These are phyloP conservation scores for Gadopsis bispinosus DNA, from an alignment of 2,797 vertebrate species.

Conservation along the genomic window DNA sequence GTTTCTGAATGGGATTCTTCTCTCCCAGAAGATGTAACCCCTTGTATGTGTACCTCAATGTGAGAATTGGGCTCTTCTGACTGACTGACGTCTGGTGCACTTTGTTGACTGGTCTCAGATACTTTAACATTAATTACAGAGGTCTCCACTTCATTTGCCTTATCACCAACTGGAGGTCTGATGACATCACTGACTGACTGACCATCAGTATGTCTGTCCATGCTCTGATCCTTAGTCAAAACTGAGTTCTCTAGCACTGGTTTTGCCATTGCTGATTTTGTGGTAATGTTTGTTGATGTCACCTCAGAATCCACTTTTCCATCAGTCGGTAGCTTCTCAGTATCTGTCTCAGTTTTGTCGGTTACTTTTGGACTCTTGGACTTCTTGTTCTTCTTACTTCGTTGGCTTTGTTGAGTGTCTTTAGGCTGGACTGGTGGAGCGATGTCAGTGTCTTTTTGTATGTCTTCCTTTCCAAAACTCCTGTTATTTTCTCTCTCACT, in stretches of 20 bases:
- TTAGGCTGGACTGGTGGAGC: conserved; percentile 17
- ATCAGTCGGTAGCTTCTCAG: conserved; percentile 14
- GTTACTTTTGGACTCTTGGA: conserved; percentile 45
- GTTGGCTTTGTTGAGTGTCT: conserved; percentile 49
- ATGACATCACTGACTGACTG: conserved; percentile 18
- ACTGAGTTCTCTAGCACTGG: conserved; percentile 1
- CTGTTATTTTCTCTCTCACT: conserved; percentile 9
- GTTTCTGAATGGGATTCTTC: conserved; percentile 19
- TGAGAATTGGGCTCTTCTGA: conserved; percentile 12
- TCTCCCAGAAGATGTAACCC: conserved; percentile 2
- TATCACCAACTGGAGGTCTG: conserved; percentile 18
- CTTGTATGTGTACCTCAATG: conserved; percentile 14
- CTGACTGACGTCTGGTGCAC: neutral
- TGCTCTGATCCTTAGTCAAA: conserved; percentile 10
- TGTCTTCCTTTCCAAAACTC: conserved; percentile 35
- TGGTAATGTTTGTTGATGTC: neutral
- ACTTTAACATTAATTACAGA: conserved; percentile 4
- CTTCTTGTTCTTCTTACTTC: conserved; percentile 72
- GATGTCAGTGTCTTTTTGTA: conserved; percentile 29
- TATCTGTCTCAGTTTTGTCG: conserved; percentile 29
- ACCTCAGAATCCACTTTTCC: conserved; percentile 28
- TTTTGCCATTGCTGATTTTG: conserved; percentile 7
- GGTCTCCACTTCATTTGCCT: conserved; percentile 15
- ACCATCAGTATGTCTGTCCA: neutral
- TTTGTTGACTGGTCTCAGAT: conserved; percentile 37